Evolutionary conservation across 2,888 invertebrate species (phyloP), one percentile per base, ranked within the genome.

Genomic region (Lissonota sp.): DNA sequence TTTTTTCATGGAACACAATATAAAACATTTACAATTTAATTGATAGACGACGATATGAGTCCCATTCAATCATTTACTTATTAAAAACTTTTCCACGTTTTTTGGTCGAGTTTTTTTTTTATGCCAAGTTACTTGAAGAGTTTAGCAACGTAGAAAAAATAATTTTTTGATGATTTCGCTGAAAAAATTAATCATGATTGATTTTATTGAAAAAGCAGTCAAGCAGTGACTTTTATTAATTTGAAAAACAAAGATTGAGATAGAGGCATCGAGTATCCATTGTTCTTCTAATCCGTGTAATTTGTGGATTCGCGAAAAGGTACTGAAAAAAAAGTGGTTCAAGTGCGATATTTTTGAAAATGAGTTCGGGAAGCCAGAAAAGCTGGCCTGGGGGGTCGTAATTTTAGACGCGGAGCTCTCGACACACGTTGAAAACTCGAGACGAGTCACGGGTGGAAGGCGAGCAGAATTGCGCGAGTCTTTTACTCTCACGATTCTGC

Each of bases 261-360:
- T 26, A 2, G 26, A 26, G 26, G 26, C 26, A 26, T n/a, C n/a
- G n/a, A n/a, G n/a, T n/a, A n/a, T 26, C 26, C 26, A 26, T 26
- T 26, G 1, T 26, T 26, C 26, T n/a, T n/a, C n/a, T n/a, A n/a
- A 26, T 26, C 26, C 26, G 26, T 26, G 26, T 26, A 26, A 26
- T 26, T 26, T 26, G 26, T 26, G 26, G 26, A 26, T 26, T 26
- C 26, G 26, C 26, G 10, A 6, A 58, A 51, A 58, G 37, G 51
- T 53, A 67, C 12, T n/a, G 55, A 16, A 57, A 53, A 39, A 73
- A 79, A 79, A 78, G 55, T 73, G 81, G 64, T 78, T 81, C 81
- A 81, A 81, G 81, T 78, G 81, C 81, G 78, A 74, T 78, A 81
- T 77, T 81, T 64, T 66, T 71, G 78, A 78, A 78, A 81, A 53